Evolutionary conservation across 2,797 vertebrate genomes (phyloP), one percentile per base, ranked within the genome.

Genomic region (Orientallactaga sibirica): DNA sequence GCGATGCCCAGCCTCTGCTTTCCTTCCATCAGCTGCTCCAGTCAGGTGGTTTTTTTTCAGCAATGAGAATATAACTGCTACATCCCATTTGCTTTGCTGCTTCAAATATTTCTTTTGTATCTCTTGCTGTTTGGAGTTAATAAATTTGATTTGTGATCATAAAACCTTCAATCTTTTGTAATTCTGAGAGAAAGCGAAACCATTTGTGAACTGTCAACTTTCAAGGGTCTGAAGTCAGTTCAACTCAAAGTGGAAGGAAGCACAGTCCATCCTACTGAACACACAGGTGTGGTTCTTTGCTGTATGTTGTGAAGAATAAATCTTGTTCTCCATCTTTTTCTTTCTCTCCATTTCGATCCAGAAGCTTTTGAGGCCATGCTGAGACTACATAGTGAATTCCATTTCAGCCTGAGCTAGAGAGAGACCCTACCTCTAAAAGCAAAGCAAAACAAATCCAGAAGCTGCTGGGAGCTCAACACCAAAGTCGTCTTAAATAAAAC

Each of bases 231-330:
- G 55, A 94, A 91, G 74, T 92, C 20, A 58, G 73, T 80, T 92
- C 79, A 91, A 92, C 75, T 92, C 43, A 75, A 73, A 86, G 79
- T 22, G 20, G 88, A 90, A 25, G 70, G 29, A 73, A 66, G 27
- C 70, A 86, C 4, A 20, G 71, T 76, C 4, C 18, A 68, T n/a
- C 93, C 43, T 80, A 43, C 64, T 94, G 89, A 88, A 73, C n/a
- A n/a, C 68, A 95, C 83, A 29, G 70, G n/a, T 81, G 64, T 88
- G 90, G 48, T 86, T 89, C 66, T 61, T 93, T 48, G 94, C 81
- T 61, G 89, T 84, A 87, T 90, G 75, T 79, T 52, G 4, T 7
- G 11, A 52, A 52, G 52, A 52, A 52, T 52, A 7, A 62, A 89
- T 64, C 66, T 70, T 37, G 62, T 94, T 83, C 73, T 92, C 48